phyloP scores from a whole-genome alignment of 2,888 invertebrate genomes.

The Acleris laterana region DNA sequence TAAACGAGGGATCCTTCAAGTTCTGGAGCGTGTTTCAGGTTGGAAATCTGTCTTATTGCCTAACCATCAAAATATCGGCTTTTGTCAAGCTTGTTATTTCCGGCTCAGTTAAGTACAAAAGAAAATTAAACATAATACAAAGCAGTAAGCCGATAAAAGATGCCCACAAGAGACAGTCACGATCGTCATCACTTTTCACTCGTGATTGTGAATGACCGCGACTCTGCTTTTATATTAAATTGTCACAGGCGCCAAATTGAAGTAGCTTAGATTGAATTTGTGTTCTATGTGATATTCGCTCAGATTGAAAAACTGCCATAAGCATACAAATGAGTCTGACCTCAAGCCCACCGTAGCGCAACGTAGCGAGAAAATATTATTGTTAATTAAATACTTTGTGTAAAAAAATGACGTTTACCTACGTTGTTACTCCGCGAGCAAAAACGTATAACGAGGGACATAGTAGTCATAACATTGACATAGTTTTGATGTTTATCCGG shows the following conservation, averaged over 20 bases:
- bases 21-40: conserved; percentile 96
- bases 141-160: too few relatives aligned
- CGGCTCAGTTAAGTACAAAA: too few relatives aligned
- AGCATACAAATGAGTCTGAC: conserved; percentile 64
- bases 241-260: too few relatives aligned
- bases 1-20: conserved; percentile 94
- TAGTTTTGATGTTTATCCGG: conserved; percentile 55
- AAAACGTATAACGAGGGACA: conserved; percentile 49
- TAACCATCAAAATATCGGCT: too few relatives aligned
- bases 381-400: conserved; percentile 63
- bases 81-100: too few relatives aligned
- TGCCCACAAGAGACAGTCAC: too few relatives aligned
- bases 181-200: too few relatives aligned
- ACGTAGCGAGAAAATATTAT: conserved; percentile 78
- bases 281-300: background rate
- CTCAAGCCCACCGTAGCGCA: conserved; percentile 76
- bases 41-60: background rate
- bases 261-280: too few relatives aligned
- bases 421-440: conserved; percentile 61
- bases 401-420: conserved; percentile 62
- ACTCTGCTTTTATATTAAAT: too few relatives aligned
- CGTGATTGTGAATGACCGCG: too few relatives aligned
- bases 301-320: background rate
- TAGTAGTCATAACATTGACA: conserved; percentile 77
- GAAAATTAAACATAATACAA: too few relatives aligned